Conservation (phyloP, 2,888 invertebrate species). For the Lycia hirtaria region DNA sequence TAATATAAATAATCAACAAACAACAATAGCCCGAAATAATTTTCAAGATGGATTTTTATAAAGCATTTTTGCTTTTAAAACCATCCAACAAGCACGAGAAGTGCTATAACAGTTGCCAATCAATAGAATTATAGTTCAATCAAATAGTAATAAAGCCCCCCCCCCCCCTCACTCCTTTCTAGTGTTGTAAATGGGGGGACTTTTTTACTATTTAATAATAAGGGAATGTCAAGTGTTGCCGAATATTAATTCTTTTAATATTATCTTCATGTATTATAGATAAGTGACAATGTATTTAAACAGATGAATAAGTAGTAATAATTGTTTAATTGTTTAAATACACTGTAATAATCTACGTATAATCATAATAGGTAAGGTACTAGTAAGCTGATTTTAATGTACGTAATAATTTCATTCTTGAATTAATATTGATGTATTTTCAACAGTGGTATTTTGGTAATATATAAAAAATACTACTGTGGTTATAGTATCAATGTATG, state of each 20-base stretch:
- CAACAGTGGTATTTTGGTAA: conserved; percentile 41
- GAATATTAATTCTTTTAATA: conserved; percentile 83
- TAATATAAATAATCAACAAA: conserved; percentile 54
- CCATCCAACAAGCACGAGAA: conserved; percentile 55
- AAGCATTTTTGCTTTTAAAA: conserved; percentile 50
- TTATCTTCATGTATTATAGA: conserved; percentile 80
- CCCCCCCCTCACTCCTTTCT: too few species aligned
- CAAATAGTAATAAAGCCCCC: conserved; percentile 54
- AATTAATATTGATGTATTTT: conserved; percentile 72
- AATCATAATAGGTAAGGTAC: conserved; percentile 83
- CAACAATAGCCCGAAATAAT: conserved; percentile 81
- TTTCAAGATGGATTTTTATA: conserved; percentile 59
- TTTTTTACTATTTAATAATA: conserved; percentile 58
- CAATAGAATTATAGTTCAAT: conserved; percentile 76
- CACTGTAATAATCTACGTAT: conserved; percentile 63
- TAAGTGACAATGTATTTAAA: conserved; percentile 69
- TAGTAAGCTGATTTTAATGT: conserved; percentile 83
- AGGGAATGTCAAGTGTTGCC: conserved; percentile 84
- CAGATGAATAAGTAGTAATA: conserved; percentile 35
- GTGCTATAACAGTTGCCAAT: conserved; percentile 73
- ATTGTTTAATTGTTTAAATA: conserved; percentile 55
- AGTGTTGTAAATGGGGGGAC: conserved; percentile 37
- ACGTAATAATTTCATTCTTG: conserved; percentile 82
- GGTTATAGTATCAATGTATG: conserved; percentile 64
- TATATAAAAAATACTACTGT: conserved; percentile 41